These are phyloP conservation scores for Druceiella hillmani DNA, from an alignment of 2,888 invertebrate species.

Conservation along the genomic window DNA sequence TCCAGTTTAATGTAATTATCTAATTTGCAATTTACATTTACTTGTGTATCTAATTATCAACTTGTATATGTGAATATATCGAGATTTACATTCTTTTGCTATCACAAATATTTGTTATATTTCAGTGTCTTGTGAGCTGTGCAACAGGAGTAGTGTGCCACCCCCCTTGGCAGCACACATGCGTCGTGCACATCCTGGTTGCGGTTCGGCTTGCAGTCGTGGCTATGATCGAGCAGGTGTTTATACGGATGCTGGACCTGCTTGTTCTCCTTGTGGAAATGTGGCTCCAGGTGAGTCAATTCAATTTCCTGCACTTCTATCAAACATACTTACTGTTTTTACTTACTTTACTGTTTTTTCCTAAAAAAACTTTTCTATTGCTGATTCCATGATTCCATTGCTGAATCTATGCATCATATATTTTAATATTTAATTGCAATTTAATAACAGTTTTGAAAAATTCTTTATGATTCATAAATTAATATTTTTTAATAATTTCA, in stretches of 20 bases:
- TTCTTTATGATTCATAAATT: not conserved
- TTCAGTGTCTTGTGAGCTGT: slow-evolving; percentile 72
- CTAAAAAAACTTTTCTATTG: no score
- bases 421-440: not conserved
- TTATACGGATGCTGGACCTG: slow-evolving; percentile 61
- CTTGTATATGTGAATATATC: no score
- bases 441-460: slow-evolving; percentile 1
- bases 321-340: slow-evolving; percentile 20
- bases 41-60: no score
- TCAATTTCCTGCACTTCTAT: slow-evolving; percentile 9
- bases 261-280: slow-evolving; percentile 33
- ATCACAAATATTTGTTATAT: not conserved
- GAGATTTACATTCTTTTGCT: no score
- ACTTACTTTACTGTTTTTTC: no score
- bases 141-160: slow-evolving; percentile 62
- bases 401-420: no score
- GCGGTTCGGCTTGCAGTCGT: slow-evolving; percentile 78
- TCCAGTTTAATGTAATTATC: not conserved
- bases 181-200: slow-evolving; percentile 86
- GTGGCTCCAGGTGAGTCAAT: slow-evolving; percentile 32
- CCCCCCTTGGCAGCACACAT: slow-evolving; percentile 89
- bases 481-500: slow-evolving; percentile 4
- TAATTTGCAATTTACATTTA: no score
- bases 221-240: slow-evolving; percentile 91
- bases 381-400: no score